Base-by-base conservation (phyloP, 2,797 vertebrate species). In the Threskiornis aethiopicus region DNA sequence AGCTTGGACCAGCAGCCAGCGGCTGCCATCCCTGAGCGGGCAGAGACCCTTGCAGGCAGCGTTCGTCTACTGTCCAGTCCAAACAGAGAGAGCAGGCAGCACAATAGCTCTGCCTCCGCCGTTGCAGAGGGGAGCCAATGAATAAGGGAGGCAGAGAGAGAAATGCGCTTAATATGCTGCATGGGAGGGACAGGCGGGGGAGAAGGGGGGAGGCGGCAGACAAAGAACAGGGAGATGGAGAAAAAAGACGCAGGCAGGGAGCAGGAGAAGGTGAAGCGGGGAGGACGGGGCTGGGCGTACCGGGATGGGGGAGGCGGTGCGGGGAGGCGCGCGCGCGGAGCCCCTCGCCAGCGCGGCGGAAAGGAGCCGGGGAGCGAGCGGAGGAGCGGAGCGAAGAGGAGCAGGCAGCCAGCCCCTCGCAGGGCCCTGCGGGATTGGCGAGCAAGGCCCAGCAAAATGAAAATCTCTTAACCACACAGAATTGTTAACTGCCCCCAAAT, bases 401-500 rank as follows among this genome's bases (percentile, higher is more conserved):
- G 64, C 12, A 17, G 61, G 81, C 85, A 62, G 95, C 35, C 97
- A 96, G 97, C 96, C 96, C 96, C 94, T 89, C 9, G 0, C 94
- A 65, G 88, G 92, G 97, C 96, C 89, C 89, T 59, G 92, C 2
- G 22, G 84, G 86, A 93, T 6, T 3, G 2, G 73, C 9, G 2
- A 78, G 81, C 71, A 5, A 58, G 90, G 61, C 89, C 78, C 55
- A 22, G 91, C 14, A 1, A 86, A 96, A 96, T 54, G 92, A 89
- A 97, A 98, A 97, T 97, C 97, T 97, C 97, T 96, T 97, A 97
- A 98, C 97, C 97, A 97, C 97, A 96, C 93, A 77, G 97, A 95
- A 98, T 97, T 98, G 98, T 98, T 98, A 98, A 98, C 96, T 91
- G 97, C 97, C 96, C 97, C 96, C 96, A 98, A 98, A 98, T 98